phyloP scores from a whole-genome alignment of 2,888 invertebrate genomes.

The Chloroclysta siterata region DNA sequence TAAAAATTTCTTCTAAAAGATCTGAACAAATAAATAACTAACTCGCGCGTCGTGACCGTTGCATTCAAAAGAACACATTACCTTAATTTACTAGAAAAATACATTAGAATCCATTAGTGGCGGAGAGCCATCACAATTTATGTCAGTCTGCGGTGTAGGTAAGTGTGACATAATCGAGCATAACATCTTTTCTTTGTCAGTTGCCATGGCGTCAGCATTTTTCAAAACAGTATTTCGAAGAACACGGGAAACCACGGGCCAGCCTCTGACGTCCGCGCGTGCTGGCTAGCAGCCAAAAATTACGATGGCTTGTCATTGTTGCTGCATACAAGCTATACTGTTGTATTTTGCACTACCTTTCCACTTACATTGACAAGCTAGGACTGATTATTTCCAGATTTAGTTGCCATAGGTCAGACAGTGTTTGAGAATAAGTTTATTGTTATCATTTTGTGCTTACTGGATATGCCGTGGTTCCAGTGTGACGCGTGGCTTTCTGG shows the following conservation, averaged over 20 bases:
- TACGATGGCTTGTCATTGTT: slow-evolving; percentile 65
- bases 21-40: too few relatives aligned
- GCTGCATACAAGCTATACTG: slow-evolving; percentile 48
- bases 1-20: too few relatives aligned
- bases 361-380: background rate
- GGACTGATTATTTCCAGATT: background rate
- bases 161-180: background rate
- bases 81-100: background rate
- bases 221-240: slow-evolving; percentile 49
- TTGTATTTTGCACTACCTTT: slow-evolving; percentile 44
- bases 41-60: too few relatives aligned
- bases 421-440: background rate
- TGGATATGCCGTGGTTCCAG: background rate
- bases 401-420: background rate
- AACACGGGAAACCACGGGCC: slow-evolving; percentile 28
- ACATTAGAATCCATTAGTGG: background rate
- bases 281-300: slow-evolving; percentile 63
- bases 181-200: slow-evolving; percentile 17
- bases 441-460: background rate
- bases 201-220: slow-evolving; percentile 55
- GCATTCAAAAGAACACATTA: background rate
- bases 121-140: background rate
- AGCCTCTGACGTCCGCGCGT: slow-evolving; percentile 51
- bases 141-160: background rate
- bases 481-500: slow-evolving; percentile 62